Base-by-base conservation (phyloP, 2,797 vertebrate genomes). In the Holocentrus rufus region DNA sequence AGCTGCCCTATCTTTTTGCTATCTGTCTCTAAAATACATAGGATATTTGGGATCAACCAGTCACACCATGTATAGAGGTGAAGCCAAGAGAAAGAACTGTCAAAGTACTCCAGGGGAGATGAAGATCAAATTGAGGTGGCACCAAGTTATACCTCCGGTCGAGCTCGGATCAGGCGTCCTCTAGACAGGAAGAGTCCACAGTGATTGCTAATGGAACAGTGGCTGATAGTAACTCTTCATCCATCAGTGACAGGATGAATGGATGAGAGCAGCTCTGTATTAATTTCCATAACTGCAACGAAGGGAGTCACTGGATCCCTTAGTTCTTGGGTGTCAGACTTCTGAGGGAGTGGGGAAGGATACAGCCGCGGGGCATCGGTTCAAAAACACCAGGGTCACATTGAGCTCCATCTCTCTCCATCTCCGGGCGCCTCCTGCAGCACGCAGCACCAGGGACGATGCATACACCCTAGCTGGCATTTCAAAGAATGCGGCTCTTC, bases 41-140 rank as follows among this genome's bases (percentile, higher is more conserved):
- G 56, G 52, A 81, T 55, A 59, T 58, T 58, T 47, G 69, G 75
- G 63, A 81, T 85, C 57, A 57, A 61, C 63, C 63, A 58, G 72
- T 82, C 76, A 78, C 61, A 59, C 42, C 85, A 84, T 87, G 87
- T 72, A 85, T 83, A 86, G 69, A 72, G 15, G 13, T 5, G 2
- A 60, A 31, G 62, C 17, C 55, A 60, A 78, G 77, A 71, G 49
- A 58, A 78, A 42, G 64, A 64, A 69, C 58, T 11, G 25, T 58
- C 58, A 73, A 77, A 66, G 36, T 13, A n/a, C 46, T 71, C 56
- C 42, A 22, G n/a, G 52, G 27, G 63, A 49, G 55, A 20, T 22
- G 1, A 25, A 13, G 17, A n/a, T 30, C 31, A 5, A 34, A 8
- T 34, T 34, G 31, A 34, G 31, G 31, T 34, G 31, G 31, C 54